Evolutionary conservation across 2,888 invertebrate species (phyloP).

Genomic region (Amiota minor): DNA sequence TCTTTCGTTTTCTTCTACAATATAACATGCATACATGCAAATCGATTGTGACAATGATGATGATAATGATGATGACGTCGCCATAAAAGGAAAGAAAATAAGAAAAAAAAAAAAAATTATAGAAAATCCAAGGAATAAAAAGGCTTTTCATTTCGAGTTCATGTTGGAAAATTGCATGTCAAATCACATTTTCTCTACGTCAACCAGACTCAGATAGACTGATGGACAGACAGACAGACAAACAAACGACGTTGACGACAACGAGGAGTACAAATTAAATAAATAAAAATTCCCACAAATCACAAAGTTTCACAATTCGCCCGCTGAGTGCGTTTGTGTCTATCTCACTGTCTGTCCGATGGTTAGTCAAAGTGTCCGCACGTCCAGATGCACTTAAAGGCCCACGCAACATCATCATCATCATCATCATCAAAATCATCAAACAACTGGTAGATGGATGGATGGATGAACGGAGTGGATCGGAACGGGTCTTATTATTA

Average conservation of each 20-base stretch:
- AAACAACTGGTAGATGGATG: no score
- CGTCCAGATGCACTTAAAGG: background rate
- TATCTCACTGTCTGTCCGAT: background rate
- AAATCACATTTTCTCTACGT: constrained; percentile 13
- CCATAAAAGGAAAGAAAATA: background rate
- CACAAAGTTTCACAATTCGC: constrained; percentile 24
- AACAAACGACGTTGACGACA: no score
- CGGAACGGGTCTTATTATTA: background rate
- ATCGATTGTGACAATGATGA: constrained; percentile 20
- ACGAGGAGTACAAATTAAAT: constrained; percentile 19
- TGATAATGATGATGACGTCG: background rate
- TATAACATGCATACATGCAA: constrained; percentile 2
- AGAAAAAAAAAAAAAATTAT: no score
- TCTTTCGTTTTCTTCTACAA: background rate
- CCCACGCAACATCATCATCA: background rate
- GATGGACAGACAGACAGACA: no score
- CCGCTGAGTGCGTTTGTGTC: constrained; percentile 1
- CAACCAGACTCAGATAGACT: background rate
- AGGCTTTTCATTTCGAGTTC: constrained; percentile 1
- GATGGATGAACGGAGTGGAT: no score
- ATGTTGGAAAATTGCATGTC: constrained; percentile 22
- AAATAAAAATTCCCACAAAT: constrained; percentile 28
- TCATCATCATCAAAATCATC: constrained; percentile 1
- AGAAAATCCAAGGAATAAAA: no score
- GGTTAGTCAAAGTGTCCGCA: background rate